A percentile compares a stretch with the other conserved stretches of the same genome.
Conservation (phyloP, 2,888 invertebrate genomes). For the Rambutsinella grinnellia region DNA sequence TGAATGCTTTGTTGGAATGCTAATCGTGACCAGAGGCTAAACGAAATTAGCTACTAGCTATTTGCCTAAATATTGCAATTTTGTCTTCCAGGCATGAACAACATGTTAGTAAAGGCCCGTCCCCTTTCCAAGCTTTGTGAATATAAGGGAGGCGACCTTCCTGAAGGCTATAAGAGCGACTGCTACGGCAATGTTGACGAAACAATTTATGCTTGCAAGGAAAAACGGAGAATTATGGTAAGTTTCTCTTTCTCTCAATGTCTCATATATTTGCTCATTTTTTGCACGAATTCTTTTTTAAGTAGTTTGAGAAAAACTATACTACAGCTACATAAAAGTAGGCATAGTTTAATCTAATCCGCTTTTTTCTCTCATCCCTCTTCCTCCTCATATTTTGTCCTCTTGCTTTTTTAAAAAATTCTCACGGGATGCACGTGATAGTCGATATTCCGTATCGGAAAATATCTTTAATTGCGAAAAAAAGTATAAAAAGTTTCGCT, state of each 20-base stretch:
- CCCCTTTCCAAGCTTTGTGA: slow-evolving; percentile 81
- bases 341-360: slow-evolving; percentile 1
- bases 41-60: not conserved
- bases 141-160: slow-evolving; percentile 76
- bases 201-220: slow-evolving; percentile 83
- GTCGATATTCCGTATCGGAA: not conserved
- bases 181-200: slow-evolving; percentile 86
- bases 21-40: not conserved
- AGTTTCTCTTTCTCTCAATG: slow-evolving; percentile 65
- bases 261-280: slow-evolving; percentile 1
- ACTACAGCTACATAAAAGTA: not conserved
- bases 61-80: not conserved
- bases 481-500: not conserved
- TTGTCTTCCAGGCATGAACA: slow-evolving; percentile 54
- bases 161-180: slow-evolving; percentile 81
- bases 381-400: not conserved
- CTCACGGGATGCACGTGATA: not conserved
- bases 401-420: not conserved
- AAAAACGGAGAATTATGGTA: slow-evolving; percentile 85
- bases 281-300: slow-evolving; percentile 2
- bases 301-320: not conserved
- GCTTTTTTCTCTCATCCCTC: not conserved
- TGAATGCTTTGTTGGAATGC: not conserved
- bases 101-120: slow-evolving; percentile 70
- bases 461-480: not conserved